These are phyloP conservation scores for Pseudochirops cupreus DNA, from an alignment of 2,797 vertebrate genomes.

Conservation along the genomic window DNA sequence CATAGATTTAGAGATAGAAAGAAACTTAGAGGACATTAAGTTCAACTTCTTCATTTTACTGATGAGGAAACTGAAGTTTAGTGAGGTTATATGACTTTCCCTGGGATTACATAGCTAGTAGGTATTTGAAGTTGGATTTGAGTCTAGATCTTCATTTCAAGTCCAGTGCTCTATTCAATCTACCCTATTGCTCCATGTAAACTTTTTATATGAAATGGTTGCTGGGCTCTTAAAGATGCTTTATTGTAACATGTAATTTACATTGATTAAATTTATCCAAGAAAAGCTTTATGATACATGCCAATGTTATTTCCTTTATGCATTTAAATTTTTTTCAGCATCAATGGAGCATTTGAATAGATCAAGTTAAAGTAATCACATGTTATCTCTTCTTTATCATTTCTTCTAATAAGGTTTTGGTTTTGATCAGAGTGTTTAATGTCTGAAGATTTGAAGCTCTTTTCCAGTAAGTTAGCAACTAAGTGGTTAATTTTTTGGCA, in stretches of 20 bases:
- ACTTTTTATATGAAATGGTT: neutral
- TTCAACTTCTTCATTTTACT: too few relatives aligned
- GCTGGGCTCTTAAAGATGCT: neutral
- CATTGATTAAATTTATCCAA: neutral
- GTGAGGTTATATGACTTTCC: too few relatives aligned
- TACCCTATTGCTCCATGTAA: neutral
- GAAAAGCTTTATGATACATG: neutral
- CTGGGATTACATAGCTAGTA: too few relatives aligned
- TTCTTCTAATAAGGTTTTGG: neutral
- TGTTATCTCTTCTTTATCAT: neutral
- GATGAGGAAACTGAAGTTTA: too few relatives aligned
- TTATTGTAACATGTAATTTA: neutral
- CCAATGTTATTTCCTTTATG: neutral
- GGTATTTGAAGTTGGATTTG: neutral
- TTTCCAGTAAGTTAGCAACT: neutral
- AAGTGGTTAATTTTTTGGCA: neutral
- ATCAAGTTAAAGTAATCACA: neutral
- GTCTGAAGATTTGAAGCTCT: neutral
- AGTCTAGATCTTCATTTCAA: neutral
- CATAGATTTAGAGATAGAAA: too few relatives aligned
- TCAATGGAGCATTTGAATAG: neutral
- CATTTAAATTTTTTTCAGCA: neutral
- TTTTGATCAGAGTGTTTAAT: neutral
- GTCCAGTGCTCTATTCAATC: neutral
- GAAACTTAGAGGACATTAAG: too few relatives aligned